Conservation (phyloP, 2,888 invertebrate species). For the Noctua fimbriata region DNA sequence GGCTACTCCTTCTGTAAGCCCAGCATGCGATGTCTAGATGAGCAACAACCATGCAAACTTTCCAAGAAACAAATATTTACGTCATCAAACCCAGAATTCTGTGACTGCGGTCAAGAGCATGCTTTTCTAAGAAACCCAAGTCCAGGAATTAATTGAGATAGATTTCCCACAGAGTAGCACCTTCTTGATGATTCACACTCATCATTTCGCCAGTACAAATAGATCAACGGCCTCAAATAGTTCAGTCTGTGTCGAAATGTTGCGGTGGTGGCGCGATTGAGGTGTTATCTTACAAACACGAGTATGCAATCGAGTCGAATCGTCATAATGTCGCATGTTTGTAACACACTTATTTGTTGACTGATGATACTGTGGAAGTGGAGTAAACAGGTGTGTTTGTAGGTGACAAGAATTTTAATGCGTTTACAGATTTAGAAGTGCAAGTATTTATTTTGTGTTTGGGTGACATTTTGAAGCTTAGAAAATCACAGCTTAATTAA, state of each 20-base stretch:
- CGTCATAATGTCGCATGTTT: conserved; percentile 20
- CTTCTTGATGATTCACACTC: conserved; percentile 15
- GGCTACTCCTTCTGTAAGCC: neutral
- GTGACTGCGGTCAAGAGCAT: neutral
- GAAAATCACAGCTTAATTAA: too few relatives aligned
- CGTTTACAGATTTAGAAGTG: neutral
- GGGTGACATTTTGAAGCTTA: neutral
- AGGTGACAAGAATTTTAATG: conserved; percentile 22
- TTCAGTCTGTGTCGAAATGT: conserved; percentile 39
- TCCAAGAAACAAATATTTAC: neutral
- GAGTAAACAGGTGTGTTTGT: conserved; percentile 26
- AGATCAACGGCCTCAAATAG: conserved; percentile 52
- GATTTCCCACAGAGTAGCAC: neutral
- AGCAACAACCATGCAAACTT: neutral
- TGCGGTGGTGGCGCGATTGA: conserved; percentile 60
- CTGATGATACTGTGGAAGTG: conserved; percentile 11
- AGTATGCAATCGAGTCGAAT: conserved; percentile 46
- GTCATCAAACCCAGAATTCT: neutral
- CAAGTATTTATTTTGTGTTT: neutral
- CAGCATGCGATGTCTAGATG: neutral
- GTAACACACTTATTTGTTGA: conserved; percentile 43
- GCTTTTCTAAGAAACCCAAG: neutral
- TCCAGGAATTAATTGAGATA: conserved; percentile 14
- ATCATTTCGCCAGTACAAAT: conserved; percentile 31
- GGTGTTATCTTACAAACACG: conserved; percentile 66